phyloP scores from a whole-genome alignment of 2,888 invertebrate genomes.

The Melitaea athalia region DNA sequence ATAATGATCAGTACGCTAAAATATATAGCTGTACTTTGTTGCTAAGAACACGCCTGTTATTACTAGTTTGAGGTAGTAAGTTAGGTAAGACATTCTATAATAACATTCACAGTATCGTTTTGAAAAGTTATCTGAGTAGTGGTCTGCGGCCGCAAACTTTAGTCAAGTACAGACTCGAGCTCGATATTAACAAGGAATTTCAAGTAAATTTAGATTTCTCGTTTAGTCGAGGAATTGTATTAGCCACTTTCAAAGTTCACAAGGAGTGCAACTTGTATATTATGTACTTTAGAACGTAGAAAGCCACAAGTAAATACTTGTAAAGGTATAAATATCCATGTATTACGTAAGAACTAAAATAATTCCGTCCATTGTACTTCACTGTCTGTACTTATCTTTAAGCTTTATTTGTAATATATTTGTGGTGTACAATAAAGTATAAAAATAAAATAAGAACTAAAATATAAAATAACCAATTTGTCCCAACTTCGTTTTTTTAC shows the following conservation, averaged over 20 bases:
- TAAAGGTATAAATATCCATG: not conserved
- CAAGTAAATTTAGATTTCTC: slow-evolving; percentile 33
- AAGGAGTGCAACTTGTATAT: not conserved
- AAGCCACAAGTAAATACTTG: not conserved
- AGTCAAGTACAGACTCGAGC: slow-evolving; percentile 20
- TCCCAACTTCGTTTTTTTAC: no score
- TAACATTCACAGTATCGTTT: slow-evolving; percentile 23
- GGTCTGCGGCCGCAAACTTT: slow-evolving; percentile 33
- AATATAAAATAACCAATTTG: no score
- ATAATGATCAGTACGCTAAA: not conserved
- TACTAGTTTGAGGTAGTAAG: not conserved
- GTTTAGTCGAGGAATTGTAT: slow-evolving; percentile 41
- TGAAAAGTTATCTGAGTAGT: slow-evolving; percentile 27
- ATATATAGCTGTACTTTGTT: not conserved
- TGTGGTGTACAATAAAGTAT: no score
- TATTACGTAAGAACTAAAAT: no score
- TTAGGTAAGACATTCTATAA: slow-evolving; percentile 8
- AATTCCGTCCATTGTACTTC: no score
- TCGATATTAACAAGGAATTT: slow-evolving; percentile 34
- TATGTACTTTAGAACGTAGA: not conserved
- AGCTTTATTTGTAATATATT: no score
- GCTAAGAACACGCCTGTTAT: not conserved
- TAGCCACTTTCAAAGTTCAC: slow-evolving; percentile 33
- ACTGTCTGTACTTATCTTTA: no score
- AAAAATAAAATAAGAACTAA: no score